A percentile compares a stretch with the other conserved stretches of the same genome.
Evolutionary conservation across 2,888 invertebrate species (phyloP).

Genomic region (Sinodicranocentrus sp.): DNA sequence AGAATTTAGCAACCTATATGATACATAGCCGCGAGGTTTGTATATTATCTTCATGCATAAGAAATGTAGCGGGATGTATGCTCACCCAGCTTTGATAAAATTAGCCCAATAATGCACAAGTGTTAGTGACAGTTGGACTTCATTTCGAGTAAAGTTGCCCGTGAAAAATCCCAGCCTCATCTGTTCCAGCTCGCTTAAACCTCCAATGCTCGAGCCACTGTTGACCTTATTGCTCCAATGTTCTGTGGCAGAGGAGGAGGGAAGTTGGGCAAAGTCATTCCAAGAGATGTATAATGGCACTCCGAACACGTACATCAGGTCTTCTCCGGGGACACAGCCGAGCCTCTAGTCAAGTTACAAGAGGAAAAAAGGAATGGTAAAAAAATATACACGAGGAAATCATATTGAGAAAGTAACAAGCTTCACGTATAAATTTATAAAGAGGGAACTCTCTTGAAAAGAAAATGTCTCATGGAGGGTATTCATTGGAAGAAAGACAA

Average conservation of each 20-base stretch:
- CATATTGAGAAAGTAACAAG: too few relatives aligned
- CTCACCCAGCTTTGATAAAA: constrained; percentile 94
- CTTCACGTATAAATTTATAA: too few relatives aligned
- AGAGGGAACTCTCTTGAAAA: too few relatives aligned
- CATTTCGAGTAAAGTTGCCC: constrained; percentile 92
- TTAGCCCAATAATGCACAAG: constrained; percentile 96
- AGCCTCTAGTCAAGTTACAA: too few relatives aligned
- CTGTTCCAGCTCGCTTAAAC: constrained; percentile 15
- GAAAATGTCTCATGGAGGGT: too few relatives aligned
- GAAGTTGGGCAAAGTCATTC: constrained; percentile 50
- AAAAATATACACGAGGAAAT: too few relatives aligned
- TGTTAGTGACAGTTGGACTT: constrained; percentile 90
- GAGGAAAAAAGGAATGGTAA: too few relatives aligned
- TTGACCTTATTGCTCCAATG: background rate
- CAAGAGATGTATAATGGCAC: constrained; percentile 83
- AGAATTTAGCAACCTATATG: too few relatives aligned
- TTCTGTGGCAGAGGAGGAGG: constrained; percentile 21
- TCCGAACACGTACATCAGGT: constrained; percentile 93
- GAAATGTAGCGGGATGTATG: too few relatives aligned
- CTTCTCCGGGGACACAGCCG: constrained; percentile 95
- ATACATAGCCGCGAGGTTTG: too few relatives aligned
- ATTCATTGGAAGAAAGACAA: too few relatives aligned
- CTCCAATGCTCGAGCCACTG: background rate
- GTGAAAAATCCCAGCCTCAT: constrained; percentile 86
- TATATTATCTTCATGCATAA: too few relatives aligned